These are phyloP conservation scores for Palloptera scutellata DNA, from an alignment of 2,888 invertebrate genomes.

Conservation along the genomic window DNA sequence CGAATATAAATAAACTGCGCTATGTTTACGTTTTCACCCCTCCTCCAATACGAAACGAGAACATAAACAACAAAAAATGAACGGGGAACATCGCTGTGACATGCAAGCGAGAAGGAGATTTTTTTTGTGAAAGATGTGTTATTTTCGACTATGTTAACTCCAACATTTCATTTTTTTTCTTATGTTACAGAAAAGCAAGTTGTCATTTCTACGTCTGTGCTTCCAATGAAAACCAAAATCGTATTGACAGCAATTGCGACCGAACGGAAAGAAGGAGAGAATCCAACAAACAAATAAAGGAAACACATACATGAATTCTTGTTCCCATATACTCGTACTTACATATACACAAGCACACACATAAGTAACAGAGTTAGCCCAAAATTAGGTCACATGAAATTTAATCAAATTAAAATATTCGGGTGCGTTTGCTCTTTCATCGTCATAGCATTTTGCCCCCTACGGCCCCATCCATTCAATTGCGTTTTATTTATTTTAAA, in stretches of 20 bases:
- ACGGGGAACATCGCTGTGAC: no score
- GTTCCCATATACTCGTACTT: not conserved
- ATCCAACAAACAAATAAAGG: no score
- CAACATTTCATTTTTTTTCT: not conserved
- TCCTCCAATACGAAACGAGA: no score
- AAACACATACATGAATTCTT: no score
- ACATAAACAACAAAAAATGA: no score
- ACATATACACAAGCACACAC: slow-evolving; percentile 21
- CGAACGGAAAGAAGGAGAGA: no score
- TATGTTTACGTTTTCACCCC: no score
- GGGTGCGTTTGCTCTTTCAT: slow-evolving; percentile 26
- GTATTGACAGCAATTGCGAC: no score
- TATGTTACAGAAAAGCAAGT: not conserved
- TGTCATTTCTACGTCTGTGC: not conserved
- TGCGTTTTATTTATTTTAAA: slow-evolving; percentile 10
- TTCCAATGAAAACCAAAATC: slow-evolving; percentile 16
- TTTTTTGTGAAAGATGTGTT: no score
- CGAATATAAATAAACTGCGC: no score
- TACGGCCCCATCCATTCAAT: not conserved
- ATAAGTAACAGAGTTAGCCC: slow-evolving; percentile 35
- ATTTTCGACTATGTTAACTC: no score
- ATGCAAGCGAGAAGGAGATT: no score
- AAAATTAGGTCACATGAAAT: slow-evolving; percentile 58
- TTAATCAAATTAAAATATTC: slow-evolving; percentile 59
- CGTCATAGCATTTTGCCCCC: slow-evolving; percentile 7